Conservation (phyloP, 2,797 vertebrate species). For the Melopsittacus undulatus region DNA sequence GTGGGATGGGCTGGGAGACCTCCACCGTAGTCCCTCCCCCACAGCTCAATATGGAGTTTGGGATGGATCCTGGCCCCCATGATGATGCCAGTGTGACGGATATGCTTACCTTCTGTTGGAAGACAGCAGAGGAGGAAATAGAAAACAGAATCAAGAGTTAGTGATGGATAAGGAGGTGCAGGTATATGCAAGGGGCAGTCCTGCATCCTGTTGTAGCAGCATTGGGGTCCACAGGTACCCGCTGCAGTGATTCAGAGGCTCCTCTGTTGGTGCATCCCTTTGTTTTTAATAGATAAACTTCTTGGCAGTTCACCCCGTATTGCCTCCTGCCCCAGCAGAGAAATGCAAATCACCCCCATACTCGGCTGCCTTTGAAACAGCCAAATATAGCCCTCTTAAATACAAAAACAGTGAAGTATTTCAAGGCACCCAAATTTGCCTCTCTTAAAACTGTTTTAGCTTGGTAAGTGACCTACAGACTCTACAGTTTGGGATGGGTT, state of each 20-base stretch:
- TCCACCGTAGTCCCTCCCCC: rapidly evolving
- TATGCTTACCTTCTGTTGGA: constrained; percentile 61
- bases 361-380: background rate
- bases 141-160: background rate
- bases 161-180: background rate
- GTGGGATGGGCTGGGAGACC: background rate
- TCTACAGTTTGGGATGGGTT: background rate
- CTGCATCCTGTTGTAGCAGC: background rate
- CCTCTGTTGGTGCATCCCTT: background rate
- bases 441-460: background rate
- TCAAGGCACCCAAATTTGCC: background rate
- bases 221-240: rapidly evolving
- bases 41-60: rapidly evolving
- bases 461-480: background rate
- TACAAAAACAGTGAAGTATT: background rate
- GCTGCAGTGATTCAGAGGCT: background rate
- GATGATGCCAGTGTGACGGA: background rate
- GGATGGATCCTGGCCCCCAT: background rate
- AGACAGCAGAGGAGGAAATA: background rate
- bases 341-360: constrained; percentile 37
- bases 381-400: constrained; percentile 14
- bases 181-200: background rate
- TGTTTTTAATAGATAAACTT: background rate
- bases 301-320: background rate
- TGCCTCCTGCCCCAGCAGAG: background rate